Conservation (phyloP, 2,113 vertebrate species). For the Platysternon megacephalum region DNA sequence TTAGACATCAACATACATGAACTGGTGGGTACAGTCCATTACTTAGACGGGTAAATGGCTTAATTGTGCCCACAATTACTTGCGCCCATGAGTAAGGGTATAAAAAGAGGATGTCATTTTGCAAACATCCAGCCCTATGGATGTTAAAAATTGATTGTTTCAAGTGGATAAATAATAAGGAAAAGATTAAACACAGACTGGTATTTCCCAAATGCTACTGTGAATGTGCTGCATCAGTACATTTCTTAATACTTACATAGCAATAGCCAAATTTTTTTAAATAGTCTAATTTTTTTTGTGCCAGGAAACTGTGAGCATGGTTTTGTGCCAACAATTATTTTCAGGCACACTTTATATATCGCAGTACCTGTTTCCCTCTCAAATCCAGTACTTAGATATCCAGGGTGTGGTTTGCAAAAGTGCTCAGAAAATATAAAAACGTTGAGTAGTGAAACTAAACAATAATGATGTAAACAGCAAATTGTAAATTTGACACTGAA, state of each 20-base stretch:
- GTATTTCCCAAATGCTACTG: neutral
- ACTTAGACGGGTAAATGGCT: neutral
- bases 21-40: neutral
- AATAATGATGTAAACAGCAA: neutral
- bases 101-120: neutral
- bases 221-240: neutral
- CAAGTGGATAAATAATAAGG: neutral
- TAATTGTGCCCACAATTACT: neutral
- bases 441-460: neutral
- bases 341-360: neutral
- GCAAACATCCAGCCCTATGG: neutral
- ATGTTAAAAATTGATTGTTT: neutral
- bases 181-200: neutral
- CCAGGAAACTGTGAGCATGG: neutral
- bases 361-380: neutral
- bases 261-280: neutral
- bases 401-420: neutral
- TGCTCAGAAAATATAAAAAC: neutral
- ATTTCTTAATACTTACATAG: neutral
- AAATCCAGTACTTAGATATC: neutral
- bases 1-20: neutral
- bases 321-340: neutral
- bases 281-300: neutral
- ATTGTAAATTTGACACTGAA: neutral
- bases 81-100: neutral